phyloP scores from a whole-genome alignment of 2,113 vertebrate species.

The Melanerpes aurifrons region DNA sequence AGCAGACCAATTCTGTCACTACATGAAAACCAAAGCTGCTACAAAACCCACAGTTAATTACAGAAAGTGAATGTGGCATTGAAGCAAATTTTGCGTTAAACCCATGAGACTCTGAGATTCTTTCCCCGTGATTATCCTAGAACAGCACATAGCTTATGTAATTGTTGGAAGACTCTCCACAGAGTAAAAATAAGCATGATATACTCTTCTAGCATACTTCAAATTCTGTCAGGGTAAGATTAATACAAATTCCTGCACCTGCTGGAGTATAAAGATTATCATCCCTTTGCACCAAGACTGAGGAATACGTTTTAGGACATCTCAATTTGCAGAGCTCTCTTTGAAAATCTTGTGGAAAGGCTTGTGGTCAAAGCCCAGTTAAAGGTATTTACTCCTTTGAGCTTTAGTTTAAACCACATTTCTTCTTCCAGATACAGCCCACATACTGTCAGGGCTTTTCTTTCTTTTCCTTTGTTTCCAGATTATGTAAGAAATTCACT shows the following conservation, averaged over 20 bases:
- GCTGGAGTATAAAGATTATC: constrained; percentile 1
- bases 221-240: constrained; percentile 4
- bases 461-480: constrained; percentile 46
- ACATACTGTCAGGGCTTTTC: constrained; percentile 46
- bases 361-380: constrained; percentile 40
- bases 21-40: background rate
- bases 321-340: constrained; percentile 12
- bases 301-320: constrained; percentile 3
- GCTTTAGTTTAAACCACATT: constrained; percentile 32
- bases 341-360: background rate
- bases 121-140: background rate
- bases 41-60: background rate
- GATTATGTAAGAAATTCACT: constrained; percentile 48
- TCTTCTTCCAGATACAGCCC: constrained; percentile 40
- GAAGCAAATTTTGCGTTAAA: background rate
- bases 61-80: background rate
- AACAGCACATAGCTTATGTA: background rate
- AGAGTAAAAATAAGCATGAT: background rate
- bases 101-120: background rate
- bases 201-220: background rate
- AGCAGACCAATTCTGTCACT: background rate
- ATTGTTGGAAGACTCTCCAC: background rate
- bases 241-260: background rate
- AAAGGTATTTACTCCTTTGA: constrained; percentile 47
- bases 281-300: background rate